Evolutionary conservation across 2,797 vertebrate species (phyloP).

Genomic region (Epinephelus awoara): DNA sequence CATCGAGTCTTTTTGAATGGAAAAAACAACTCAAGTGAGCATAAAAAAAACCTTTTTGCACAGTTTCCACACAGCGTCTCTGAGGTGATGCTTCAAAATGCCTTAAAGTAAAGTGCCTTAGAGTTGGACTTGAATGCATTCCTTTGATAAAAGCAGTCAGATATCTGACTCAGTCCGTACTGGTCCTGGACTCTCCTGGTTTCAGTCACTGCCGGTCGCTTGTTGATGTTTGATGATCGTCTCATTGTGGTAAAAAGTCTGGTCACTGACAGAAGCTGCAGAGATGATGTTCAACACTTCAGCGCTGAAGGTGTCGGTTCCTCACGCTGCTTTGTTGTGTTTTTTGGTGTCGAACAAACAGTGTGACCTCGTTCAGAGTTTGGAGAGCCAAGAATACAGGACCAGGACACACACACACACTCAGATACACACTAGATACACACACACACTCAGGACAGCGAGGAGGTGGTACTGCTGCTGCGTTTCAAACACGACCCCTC

Average conservation of each 20-base stretch:
- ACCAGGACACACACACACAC: conserved; percentile 44
- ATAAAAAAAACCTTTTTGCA: too few species aligned
- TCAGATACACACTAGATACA: conserved; percentile 26
- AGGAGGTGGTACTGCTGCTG: conserved; percentile 58
- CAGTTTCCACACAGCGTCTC: too few species aligned
- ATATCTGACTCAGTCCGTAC: too few species aligned
- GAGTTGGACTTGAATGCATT: too few species aligned
- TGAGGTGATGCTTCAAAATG: too few species aligned
- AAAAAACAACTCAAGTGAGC: too few species aligned
- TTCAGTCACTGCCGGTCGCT: too few species aligned
- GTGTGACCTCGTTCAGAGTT: conserved; percentile 46
- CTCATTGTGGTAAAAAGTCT: too few species aligned
- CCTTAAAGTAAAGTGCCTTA: too few species aligned
- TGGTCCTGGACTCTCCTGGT: too few species aligned
- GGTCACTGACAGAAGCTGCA: neutral
- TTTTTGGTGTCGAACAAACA: conserved; percentile 7
- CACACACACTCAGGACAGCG: conserved; percentile 31
- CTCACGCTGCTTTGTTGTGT: conserved; percentile 1
- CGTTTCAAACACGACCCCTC: conserved; percentile 59
- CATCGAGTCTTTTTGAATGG: too few species aligned
- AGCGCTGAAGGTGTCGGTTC: neutral
- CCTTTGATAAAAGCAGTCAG: too few species aligned
- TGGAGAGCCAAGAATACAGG: conserved; percentile 40
- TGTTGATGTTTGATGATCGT: neutral
- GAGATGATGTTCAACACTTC: neutral